phyloP scores from a whole-genome alignment of 2,113 vertebrate genomes.

The Sylvia atricapilla region DNA sequence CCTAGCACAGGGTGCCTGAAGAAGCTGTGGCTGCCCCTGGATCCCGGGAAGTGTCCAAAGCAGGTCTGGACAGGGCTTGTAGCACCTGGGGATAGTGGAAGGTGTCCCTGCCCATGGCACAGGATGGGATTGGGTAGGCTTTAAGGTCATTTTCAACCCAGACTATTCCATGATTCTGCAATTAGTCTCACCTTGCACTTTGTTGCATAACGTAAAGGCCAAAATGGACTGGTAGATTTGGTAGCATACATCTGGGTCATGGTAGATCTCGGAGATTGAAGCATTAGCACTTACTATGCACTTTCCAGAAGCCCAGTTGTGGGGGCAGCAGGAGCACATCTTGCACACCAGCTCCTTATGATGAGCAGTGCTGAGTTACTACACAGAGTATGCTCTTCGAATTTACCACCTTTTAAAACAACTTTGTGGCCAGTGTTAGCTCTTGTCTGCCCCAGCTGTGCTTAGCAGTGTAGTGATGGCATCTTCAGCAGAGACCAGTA shows the following conservation, averaged over 20 bases:
- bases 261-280: background rate
- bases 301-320: background rate
- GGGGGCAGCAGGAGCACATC: background rate
- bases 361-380: background rate
- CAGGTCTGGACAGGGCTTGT: background rate
- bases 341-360: background rate
- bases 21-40: background rate
- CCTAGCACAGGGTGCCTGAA: background rate
- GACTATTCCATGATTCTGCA: background rate
- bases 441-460: background rate
- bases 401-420: background rate
- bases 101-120: background rate
- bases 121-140: background rate
- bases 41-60: background rate
- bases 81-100: background rate
- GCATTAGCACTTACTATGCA: background rate
- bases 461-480: background rate
- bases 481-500: background rate
- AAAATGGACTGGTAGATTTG: background rate
- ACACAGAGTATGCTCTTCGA: background rate
- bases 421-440: background rate
- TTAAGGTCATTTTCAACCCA: background rate
- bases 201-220: background rate
- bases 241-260: background rate
- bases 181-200: background rate